Evolutionary conservation across 2,797 vertebrate species (phyloP), one percentile per base, ranked within the genome.

Genomic region (Betta splendens): DNA sequence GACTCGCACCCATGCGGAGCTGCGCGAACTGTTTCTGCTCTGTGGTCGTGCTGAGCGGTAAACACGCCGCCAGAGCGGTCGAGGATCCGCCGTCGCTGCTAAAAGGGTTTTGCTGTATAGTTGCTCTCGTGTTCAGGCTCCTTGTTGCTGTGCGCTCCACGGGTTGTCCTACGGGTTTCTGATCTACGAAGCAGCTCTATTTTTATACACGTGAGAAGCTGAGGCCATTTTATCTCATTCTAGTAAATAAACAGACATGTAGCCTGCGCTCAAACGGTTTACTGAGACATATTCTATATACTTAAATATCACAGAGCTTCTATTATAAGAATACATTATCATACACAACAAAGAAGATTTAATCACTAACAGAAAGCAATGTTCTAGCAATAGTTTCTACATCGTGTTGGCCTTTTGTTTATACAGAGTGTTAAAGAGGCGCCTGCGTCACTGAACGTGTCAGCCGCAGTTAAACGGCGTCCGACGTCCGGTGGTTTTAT

Each of bases 401-500:
- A 7, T 52, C 37, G n/a, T 51, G 43, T 66, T 25, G 50, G 45
- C 49, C 40, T 60, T 32, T 35, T 25, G 33, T 69, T 72, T 52
- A 54, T 60, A 64, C 46, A 55, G 23, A 70, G 16, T 23, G 42
- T 45, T 50, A 20, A 37, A 23, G 64, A 38, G 33, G 25, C 22
- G 64, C n/a, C n/a, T n/a, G 42, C 33, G 21, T 64, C 49, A 64
- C 67, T 56, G 75, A 40, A 72, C 66, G 72, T 56, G 75, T 76
- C 26, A 65, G 23, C n/a, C 54, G 53, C 66, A 78, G 77, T 87
- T 66, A 79, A 80, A 74, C 52, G 48, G 63, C 54, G 69, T 70
- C 75, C 69, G 47, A 59, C 78, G n/a, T n/a, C n/a, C n/a, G 70
- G 72, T 75, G 72, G 62, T 72, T 85, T 87, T 81, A 88, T 80